A percentile compares a stretch with the other conserved stretches of the same genome.
Conservation (phyloP, 2,888 invertebrate genomes). For the Cyclophora albipunctata region DNA sequence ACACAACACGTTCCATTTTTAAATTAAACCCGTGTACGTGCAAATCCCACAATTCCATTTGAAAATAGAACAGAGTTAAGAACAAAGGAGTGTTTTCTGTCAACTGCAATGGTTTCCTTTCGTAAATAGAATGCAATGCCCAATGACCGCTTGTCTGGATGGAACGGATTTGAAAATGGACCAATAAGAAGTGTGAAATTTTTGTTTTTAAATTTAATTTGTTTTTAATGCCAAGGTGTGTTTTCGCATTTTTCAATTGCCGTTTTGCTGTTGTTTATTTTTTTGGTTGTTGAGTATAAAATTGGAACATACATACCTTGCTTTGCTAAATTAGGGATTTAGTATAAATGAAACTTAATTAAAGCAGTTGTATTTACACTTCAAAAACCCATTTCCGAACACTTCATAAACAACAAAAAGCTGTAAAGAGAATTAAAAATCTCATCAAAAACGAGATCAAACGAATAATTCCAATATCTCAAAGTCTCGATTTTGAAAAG, state of each 20-base stretch:
- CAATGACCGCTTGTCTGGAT: constrained; percentile 32
- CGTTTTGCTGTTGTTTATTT: background rate
- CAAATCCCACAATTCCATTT: constrained; percentile 20
- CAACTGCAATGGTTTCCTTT: constrained; percentile 53
- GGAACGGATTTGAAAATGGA: constrained; percentile 38
- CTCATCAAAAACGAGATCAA: constrained; percentile 26
- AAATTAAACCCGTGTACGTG: constrained; percentile 24
- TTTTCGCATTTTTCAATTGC: too few species aligned
- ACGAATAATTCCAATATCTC: constrained; percentile 68
- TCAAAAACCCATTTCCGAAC: too few species aligned
- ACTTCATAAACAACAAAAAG: background rate
- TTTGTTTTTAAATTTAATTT: constrained; percentile 24
- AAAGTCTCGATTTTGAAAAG: constrained; percentile 57
- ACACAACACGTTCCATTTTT: constrained; percentile 35
- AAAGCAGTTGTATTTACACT: too few species aligned
- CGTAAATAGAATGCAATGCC: constrained; percentile 57
- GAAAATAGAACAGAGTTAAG: constrained; percentile 26
- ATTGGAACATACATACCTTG: too few species aligned
- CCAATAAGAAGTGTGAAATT: constrained; percentile 26
- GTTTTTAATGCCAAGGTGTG: background rate
- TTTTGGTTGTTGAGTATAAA: background rate
- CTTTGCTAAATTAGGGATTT: too few species aligned
- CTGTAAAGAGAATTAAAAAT: constrained; percentile 1
- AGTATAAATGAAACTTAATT: too few species aligned
- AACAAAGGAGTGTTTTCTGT: constrained; percentile 64